Evolutionary conservation across 1,140 invertebrate genomes (phyloP), one percentile per base, ranked within the genome.

Genomic region (Halictus rubicundus): DNA sequence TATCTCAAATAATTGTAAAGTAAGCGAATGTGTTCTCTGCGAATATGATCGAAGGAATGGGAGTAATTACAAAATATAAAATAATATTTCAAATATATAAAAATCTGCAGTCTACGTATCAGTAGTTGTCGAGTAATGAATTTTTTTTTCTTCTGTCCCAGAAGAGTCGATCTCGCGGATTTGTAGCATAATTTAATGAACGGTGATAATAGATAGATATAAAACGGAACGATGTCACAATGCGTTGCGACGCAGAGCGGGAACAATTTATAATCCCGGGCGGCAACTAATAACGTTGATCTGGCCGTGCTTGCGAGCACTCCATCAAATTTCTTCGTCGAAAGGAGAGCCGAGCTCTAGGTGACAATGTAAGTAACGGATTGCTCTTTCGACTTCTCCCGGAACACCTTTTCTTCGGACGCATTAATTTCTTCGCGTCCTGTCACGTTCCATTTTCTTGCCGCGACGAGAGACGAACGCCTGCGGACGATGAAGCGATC

Each of bases 201-300:
- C 42, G 12, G 12, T 46, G 12, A 2, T 49, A 16, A 49, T 3
- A 49, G 3, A 19, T 19, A 4, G 0, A 16, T 6, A 46, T 12
- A 52, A 32, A 32, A n/a, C 8, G 1, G 37, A 60, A 39, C 49
- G 75, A 79, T 32, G 37, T 59, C 78, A 64, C 39, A 70, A 75
- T 54, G 54, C 25, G 2, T 19, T 2, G 1, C 21, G 1, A 21
- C 5, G 27, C 32, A 5, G 32, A 32, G 39, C 19, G 1, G 23
- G 2, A 61, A 39, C 7, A 19, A 49, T 72, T 6, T 49, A 16
- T 25, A 64, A 16, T n/a, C n/a, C 7, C 19, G 12, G 27, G 8
- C 8, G n/a, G 12, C 6, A 21, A 46, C 23, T 66, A 66, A 49
- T 14, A 14, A 42, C 59, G 25, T 3, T 39, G 5, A 2, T 25